Base-by-base conservation (phyloP, 2,797 vertebrate genomes). In the Pelochelys cantorii region DNA sequence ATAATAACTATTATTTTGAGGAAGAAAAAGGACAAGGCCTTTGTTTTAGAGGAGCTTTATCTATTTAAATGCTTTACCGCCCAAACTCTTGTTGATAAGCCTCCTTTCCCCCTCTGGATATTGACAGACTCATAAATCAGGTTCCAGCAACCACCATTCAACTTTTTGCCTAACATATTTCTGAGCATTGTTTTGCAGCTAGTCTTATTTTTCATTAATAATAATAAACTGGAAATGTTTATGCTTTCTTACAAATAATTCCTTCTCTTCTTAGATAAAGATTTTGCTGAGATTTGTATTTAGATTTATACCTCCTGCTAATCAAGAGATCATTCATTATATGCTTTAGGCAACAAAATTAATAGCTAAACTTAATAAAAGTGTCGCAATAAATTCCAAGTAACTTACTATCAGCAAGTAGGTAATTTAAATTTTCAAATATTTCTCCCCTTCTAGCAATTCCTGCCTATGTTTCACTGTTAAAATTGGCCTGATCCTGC, bases 241-340 rank as follows among this genome's bases (percentile, higher is more conserved):
- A 54, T 53, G 0, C 86, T 83, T 81, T 87, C n/a, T 85, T 68
- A 1, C 81, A 42, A 56, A 3, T 1, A 9, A 0, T 57, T 87
- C 91, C 87, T 89, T 37, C 4, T 74, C 9, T 23, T 85, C 88
- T 90, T 91, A 81, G 48, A 83, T 78, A 75, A 92, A 71, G 2
- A 20, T 1, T 86, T 3, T 31, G 13, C 4, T 86, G 42, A 3
- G 42, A 48, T 27, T 37, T 3, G 52, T 31, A 56, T 31, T 14
- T 90, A 88, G 18, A 84, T 14, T 81, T 84, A 14, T 48, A 78
- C 54, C 83, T 89, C 20, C 8, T 85, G 48, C 23, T 74, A 78
- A 85, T 2, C 89, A 71, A 87, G 90, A 79, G 4, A 10, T 17
- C 59, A 86, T 78, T 71, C 5, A 3, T 4, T 48, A 48, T 48